Conservation (phyloP, 2,797 vertebrate genomes). For the Leptodactylus fallax region DNA sequence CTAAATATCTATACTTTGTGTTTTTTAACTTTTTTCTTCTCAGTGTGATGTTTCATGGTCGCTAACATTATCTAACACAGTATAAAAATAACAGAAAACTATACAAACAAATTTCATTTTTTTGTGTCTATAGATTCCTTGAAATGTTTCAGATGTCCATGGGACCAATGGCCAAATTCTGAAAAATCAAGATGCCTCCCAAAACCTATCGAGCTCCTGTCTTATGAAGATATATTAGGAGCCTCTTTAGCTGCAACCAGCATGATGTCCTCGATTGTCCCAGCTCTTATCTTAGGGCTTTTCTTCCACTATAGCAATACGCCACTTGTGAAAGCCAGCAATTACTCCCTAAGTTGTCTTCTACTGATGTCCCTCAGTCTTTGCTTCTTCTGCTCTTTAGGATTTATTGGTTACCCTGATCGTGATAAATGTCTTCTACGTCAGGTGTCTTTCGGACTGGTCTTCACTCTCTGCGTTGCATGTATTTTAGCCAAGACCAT, state of each 20-base stretch:
- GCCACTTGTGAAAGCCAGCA: neutral
- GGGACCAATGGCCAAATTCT: neutral
- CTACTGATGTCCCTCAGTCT: neutral
- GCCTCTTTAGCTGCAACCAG: neutral
- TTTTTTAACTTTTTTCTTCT: too few relatives aligned
- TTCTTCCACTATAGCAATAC: neutral
- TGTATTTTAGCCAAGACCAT: neutral
- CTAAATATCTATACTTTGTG: too few relatives aligned
- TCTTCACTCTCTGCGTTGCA: neutral
- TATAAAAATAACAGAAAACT: too few relatives aligned
- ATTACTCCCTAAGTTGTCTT: neutral
- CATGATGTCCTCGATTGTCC: neutral
- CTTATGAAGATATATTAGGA: neutral
- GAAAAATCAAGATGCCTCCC: too few relatives aligned
- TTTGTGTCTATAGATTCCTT: neutral
- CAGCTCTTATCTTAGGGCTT: neutral
- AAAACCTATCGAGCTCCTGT: neutral
- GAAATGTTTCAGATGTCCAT: neutral
- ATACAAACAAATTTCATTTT: neutral
- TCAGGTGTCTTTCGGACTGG: neutral
- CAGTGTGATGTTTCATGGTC: too few relatives aligned
- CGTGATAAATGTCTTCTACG: neutral
- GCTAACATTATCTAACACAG: too few relatives aligned
- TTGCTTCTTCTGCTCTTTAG: neutral
- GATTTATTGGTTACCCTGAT: neutral